Conservation (phyloP, 2,888 invertebrate genomes). For the Drosophila siamana region DNA sequence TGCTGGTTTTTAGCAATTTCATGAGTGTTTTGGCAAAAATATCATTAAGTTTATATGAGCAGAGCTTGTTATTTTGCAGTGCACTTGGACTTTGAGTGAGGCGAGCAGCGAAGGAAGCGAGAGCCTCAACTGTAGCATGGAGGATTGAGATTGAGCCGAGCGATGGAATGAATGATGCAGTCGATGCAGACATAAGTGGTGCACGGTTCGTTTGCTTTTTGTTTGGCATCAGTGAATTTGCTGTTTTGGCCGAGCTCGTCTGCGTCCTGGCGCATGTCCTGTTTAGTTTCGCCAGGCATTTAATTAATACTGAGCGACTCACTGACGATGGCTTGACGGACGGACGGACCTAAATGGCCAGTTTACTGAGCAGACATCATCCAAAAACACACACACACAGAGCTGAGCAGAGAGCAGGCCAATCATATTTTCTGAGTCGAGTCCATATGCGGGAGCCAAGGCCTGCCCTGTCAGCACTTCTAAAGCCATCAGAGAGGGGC, state of each 20-base stretch:
- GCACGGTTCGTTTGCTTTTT: constrained; percentile 20
- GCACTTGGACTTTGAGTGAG: neutral
- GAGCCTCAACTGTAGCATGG: no score
- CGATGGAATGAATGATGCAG: constrained; percentile 1
- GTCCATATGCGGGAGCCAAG: constrained; percentile 21
- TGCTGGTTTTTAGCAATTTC: neutral
- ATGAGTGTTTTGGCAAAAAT: neutral
- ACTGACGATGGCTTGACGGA: constrained; percentile 53
- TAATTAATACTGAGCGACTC: constrained; percentile 61
- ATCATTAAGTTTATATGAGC: neutral
- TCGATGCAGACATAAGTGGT: constrained; percentile 1
- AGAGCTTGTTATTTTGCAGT: neutral
- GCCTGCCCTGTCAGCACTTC: constrained; percentile 56
- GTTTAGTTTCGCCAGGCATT: constrained; percentile 51
- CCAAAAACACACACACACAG: neutral
- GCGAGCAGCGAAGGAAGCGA: neutral
- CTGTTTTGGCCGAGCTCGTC: neutral
- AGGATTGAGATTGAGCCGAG: neutral
- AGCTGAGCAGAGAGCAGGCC: constrained; percentile 41
- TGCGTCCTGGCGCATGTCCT: constrained; percentile 22
- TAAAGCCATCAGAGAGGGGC: constrained; percentile 34
- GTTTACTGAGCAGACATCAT: constrained; percentile 31
- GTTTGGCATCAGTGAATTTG: neutral
- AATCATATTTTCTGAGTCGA: constrained; percentile 52
- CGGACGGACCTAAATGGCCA: constrained; percentile 55